Base-by-base conservation (phyloP, 2,888 invertebrate species). In the Agrenia bidenticulata region DNA sequence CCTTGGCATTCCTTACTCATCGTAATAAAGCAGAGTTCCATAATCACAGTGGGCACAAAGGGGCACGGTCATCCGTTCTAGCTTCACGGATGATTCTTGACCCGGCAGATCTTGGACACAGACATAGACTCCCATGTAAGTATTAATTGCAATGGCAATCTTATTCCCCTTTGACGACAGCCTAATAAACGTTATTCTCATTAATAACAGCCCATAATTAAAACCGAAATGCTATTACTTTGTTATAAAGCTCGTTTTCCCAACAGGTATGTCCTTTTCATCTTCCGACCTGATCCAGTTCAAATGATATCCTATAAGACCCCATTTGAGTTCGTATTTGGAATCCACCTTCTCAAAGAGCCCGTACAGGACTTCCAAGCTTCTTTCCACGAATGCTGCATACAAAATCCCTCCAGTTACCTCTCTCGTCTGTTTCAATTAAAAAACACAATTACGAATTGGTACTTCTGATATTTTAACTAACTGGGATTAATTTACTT, bases 21-120 rank as follows among this genome's bases (percentile, higher is more conserved):
- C 61, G 42, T 62, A 66, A 39, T 53, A 42, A 13, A 23, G 21
- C 9, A 57, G 61, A 17, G 61, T 24, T 7, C 23, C 62, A 24
- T 58, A 58, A 19, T 66, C 66, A 1, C 32, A 61, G 17, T 66
- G 66, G 17, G 45, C 45, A 21, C 66, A 66, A 2, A 66, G 37
- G 2, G 50, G 23, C 13, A 55, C 39, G 7, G 17, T 45, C 24
- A 56, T 49, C 11, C 67, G 41, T 15, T 56, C 42, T 13, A 67
- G 15, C 4, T 60, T 53, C 11, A 67, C 42, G 2, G 45, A 37
- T n/a, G 9, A 1, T 1, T 42, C 51, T 26, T 24, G 1, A 11
- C 17, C 50, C 11, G 61, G 42, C 2, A 67, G 41, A 2, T 56
- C 51, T 37, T 60, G 59, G 1, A 67, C 53, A 24, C 61, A 42